Percentiles rank a stretch among this genome's conserved stretches.
Conservation (phyloP, 2,888 invertebrate species). For the Erebia epiphron region DNA sequence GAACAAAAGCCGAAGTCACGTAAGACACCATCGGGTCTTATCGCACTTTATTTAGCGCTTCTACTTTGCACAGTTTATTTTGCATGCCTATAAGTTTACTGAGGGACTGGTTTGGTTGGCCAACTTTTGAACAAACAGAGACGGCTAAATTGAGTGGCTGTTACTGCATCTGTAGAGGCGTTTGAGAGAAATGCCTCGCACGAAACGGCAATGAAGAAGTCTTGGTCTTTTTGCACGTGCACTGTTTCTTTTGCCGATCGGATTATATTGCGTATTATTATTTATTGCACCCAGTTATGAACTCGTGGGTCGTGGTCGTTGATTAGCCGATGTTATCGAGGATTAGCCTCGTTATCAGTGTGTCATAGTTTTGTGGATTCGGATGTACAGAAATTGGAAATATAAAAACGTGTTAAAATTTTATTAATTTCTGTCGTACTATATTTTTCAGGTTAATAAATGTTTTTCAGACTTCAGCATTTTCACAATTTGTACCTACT, state of each 20-base stretch:
- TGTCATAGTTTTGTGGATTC: neutral
- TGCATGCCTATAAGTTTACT: slow-evolving; percentile 21
- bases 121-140: neutral
- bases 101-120: no score
- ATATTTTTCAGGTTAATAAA: slow-evolving; percentile 1
- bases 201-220: neutral
- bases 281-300: neutral
- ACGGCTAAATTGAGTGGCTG: neutral
- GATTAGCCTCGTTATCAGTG: neutral
- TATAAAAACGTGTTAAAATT: no score
- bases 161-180: neutral
- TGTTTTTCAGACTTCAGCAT: slow-evolving; percentile 32
- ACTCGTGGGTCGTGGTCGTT: neutral
- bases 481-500: slow-evolving; percentile 32
- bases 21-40: slow-evolving; percentile 58
- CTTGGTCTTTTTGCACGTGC: neutral
- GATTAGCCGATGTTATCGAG: neutral
- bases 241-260: neutral
- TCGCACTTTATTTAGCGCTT: slow-evolving; percentile 49
- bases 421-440: no score
- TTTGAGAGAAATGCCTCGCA: neutral
- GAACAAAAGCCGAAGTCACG: slow-evolving; percentile 60
- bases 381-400: neutral
- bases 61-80: slow-evolving; percentile 50
- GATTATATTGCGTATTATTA: neutral